A percentile compares a stretch with the other conserved stretches of the same genome.
Evolutionary conservation across 2,113 vertebrate genomes (phyloP).

Genomic region (Cyphomyrus discorhynchus): DNA sequence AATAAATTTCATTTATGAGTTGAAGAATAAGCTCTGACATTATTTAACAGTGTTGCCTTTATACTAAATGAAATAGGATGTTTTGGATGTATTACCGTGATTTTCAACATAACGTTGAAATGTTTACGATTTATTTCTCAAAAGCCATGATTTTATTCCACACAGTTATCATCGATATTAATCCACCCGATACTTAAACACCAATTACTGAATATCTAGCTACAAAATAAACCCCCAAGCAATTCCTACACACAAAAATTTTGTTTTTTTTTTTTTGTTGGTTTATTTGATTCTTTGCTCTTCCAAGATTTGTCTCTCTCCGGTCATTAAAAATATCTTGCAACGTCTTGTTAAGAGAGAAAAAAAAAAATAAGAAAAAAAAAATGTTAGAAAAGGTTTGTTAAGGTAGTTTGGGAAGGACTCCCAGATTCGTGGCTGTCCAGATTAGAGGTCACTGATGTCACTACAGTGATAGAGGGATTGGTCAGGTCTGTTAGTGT

Average conservation of each 20-base stretch:
- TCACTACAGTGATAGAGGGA: slow-evolving; percentile 97
- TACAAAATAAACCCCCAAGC: slow-evolving; percentile 78
- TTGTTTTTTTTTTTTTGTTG: slow-evolving; percentile 31
- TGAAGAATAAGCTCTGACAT: slow-evolving; percentile 27
- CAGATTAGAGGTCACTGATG: slow-evolving; percentile 96
- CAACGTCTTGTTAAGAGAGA: slow-evolving; percentile 23
- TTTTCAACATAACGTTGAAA: slow-evolving; percentile 27
- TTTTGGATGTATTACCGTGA: slow-evolving; percentile 27
- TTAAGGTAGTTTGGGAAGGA: slow-evolving; percentile 98
- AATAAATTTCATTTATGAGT: slow-evolving; percentile 33
- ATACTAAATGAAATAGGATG: slow-evolving; percentile 47
- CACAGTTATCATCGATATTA: slow-evolving; percentile 35
- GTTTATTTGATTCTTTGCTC: slow-evolving; percentile 61
- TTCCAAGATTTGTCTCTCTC: slow-evolving; percentile 68
- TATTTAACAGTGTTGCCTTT: slow-evolving; percentile 42
- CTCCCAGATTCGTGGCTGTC: slow-evolving; percentile 98
- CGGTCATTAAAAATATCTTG: slow-evolving; percentile 50
- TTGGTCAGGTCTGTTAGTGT: slow-evolving; percentile 99
- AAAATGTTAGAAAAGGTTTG: slow-evolving; percentile 96
- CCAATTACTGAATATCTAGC: slow-evolving; percentile 26
- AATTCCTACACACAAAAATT: slow-evolving; percentile 76
- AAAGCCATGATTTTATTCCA: slow-evolving; percentile 32
- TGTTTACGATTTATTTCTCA: slow-evolving; percentile 19
- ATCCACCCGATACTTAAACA: slow-evolving; percentile 24
- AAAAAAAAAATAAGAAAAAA: slow-evolving; percentile 53